These are phyloP conservation scores for Oplegnathus fasciatus DNA, from an alignment of 2,113 vertebrate genomes.

Conservation along the genomic window DNA sequence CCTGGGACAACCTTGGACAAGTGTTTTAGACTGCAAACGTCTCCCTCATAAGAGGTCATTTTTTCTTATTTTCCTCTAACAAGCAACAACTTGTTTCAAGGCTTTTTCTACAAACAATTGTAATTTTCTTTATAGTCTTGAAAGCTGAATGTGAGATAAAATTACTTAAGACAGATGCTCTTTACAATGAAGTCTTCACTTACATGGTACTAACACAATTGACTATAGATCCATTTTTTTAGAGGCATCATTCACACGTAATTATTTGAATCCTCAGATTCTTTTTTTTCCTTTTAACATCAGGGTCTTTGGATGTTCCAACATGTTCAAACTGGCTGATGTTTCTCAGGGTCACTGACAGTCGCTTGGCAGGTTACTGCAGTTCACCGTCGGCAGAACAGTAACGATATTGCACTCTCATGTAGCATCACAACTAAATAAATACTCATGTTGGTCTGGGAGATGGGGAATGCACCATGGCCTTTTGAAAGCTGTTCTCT, in stretches of 20 bases:
- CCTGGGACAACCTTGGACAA: background rate
- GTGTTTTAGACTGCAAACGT: background rate
- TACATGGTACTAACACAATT: background rate
- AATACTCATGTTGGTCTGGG: conserved; percentile 42
- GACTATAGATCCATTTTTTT: background rate
- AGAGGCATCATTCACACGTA: background rate
- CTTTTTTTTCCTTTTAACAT: background rate
- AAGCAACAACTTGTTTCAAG: background rate
- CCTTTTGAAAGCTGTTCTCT: conserved; percentile 56
- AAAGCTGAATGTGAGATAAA: background rate
- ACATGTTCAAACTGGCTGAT: background rate
- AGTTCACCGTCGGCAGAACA: conserved; percentile 33
- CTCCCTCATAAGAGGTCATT: background rate
- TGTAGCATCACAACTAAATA: conserved; percentile 45
- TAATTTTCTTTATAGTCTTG: background rate
- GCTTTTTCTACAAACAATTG: background rate
- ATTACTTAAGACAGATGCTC: background rate
- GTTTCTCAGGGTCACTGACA: conserved; percentile 15
- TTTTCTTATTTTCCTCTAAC: background rate
- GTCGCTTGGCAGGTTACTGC: conserved; percentile 25
- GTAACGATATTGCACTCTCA: background rate
- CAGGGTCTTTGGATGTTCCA: background rate
- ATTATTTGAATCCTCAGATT: background rate
- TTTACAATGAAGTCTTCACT: background rate
- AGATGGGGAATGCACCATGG: conserved; percentile 36